A percentile compares a stretch with the other conserved stretches of the same genome.
phyloP scores from a whole-genome alignment of 2,113 vertebrate species.

The Pelecanus crispus region DNA sequence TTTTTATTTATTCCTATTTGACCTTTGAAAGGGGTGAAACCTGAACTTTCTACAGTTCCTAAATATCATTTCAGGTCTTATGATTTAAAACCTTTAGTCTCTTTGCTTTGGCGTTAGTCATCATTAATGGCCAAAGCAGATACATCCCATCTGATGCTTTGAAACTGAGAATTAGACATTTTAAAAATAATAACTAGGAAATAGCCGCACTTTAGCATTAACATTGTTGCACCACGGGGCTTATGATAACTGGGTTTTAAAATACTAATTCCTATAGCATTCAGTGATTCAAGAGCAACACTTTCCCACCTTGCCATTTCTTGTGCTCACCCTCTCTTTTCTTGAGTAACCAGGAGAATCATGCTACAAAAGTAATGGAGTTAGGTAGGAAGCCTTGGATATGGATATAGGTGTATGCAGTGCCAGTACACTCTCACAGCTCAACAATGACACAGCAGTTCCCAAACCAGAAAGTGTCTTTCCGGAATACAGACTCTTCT shows the following conservation, averaged over 20 bases:
- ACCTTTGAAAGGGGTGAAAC: conserved; percentile 36
- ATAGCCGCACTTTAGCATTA: not conserved
- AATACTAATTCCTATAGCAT: not conserved
- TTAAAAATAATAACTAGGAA: not conserved
- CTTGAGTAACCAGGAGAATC: not conserved
- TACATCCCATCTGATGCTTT: not conserved
- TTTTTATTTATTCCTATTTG: not conserved
- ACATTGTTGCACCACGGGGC: not conserved
- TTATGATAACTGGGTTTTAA: not conserved
- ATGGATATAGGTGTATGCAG: no score
- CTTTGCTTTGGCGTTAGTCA: not conserved
- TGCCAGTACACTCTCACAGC: not conserved
- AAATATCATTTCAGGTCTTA: conserved; percentile 13
- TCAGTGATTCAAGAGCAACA: not conserved
- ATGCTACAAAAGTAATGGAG: not conserved
- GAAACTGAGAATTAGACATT: not conserved
- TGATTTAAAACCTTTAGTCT: not conserved
- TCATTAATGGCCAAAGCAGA: not conserved
- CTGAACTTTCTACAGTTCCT: not conserved
- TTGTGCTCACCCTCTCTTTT: not conserved
- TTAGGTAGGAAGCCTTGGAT: not conserved
- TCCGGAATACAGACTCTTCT: not conserved
- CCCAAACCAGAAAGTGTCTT: not conserved
- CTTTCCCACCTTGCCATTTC: not conserved
- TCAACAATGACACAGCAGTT: not conserved